Conservation (phyloP, 1,140 invertebrate species). For the Trigoniulus corallinus region DNA sequence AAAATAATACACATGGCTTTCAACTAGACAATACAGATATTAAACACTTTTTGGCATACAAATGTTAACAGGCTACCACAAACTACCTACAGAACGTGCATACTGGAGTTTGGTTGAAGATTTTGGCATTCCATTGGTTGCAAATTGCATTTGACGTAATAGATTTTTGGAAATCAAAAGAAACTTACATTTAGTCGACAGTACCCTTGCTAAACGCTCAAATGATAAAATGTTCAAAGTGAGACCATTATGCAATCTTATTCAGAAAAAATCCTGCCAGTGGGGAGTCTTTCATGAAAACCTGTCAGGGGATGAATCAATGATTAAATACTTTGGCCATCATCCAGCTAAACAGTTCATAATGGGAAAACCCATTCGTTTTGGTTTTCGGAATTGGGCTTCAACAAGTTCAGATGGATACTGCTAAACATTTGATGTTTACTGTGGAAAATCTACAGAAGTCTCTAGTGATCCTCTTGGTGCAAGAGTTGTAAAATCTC, state of each 20-base stretch:
- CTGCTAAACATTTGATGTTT: neutral
- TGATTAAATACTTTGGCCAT: constrained; percentile 14
- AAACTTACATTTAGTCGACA: constrained; percentile 19
- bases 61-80: neutral
- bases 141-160: constrained; percentile 13
- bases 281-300: constrained; percentile 10
- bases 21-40: neutral
- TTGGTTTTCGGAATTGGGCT: constrained; percentile 14
- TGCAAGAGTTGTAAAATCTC: neutral
- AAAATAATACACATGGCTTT: constrained; percentile 1
- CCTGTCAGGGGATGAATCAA: constrained; percentile 11
- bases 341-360: constrained; percentile 13
- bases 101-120: constrained; percentile 8
- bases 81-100: neutral
- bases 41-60: constrained; percentile 2
- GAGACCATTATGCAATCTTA: constrained; percentile 13
- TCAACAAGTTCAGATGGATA: neutral
- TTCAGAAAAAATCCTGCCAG: constrained; percentile 17
- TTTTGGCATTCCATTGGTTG: constrained; percentile 12
- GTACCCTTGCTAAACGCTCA: constrained; percentile 16
- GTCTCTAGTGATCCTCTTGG: neutral
- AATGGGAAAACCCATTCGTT: constrained; percentile 14
- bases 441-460: constrained; percentile 2
- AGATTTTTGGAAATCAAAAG: constrained; percentile 14
- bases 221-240: constrained; percentile 21